Percentiles rank a stretch among this genome's conserved stretches.
Conservation (phyloP, 2,113 vertebrate genomes). For the Menura novaehollandiae region DNA sequence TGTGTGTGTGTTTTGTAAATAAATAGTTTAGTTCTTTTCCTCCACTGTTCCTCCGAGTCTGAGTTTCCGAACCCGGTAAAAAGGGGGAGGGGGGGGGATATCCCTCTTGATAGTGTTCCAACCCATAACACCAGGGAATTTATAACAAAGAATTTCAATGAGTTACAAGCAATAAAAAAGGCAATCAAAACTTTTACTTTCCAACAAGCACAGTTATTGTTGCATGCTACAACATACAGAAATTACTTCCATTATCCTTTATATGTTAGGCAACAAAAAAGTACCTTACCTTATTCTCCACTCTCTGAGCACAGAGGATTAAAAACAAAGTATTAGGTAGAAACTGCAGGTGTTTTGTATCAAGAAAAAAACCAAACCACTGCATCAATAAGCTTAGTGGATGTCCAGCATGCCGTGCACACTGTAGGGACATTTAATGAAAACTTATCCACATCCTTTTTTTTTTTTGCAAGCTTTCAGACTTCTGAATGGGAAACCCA, state of each 20-base stretch:
- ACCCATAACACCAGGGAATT: no score
- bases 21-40: no score
- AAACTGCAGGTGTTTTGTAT: background rate
- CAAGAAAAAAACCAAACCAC: background rate
- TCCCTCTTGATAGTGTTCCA: no score
- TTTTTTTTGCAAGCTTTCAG: background rate
- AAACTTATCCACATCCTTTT: background rate
- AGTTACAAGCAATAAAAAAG: constrained; percentile 34
- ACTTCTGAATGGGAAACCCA: background rate
- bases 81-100: no score
- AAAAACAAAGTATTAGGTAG: background rate
- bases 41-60: no score
- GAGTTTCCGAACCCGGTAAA: no score
- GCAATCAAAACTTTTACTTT: constrained; percentile 21
- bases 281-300: constrained; percentile 53
- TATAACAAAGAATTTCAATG: background rate
- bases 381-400: background rate
- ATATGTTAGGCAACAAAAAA: background rate
- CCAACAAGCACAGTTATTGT: background rate
- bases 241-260: constrained; percentile 5
- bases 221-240: background rate
- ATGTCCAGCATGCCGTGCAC: background rate
- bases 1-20: no score
- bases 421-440: background rate
- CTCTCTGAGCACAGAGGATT: constrained; percentile 30